Evolutionary conservation across 2,888 invertebrate genomes (phyloP).

Genomic region (Drosophila pseudotalamancana): DNA sequence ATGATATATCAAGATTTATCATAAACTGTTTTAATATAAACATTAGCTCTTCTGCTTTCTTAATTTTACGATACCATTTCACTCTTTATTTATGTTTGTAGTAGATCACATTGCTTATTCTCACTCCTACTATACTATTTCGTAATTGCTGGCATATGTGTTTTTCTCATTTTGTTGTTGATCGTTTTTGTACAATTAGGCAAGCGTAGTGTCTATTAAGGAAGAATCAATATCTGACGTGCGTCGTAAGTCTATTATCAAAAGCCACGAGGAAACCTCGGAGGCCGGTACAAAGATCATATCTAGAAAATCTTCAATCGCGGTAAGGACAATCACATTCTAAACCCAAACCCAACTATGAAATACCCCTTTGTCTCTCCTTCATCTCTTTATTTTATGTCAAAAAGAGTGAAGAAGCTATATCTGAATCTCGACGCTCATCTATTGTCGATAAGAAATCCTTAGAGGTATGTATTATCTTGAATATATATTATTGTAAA

Average conservation of each 20-base stretch:
- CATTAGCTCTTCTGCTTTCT: no score
- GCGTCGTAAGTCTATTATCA: conserved; percentile 75
- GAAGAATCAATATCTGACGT: conserved; percentile 75
- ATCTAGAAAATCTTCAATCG: conserved; percentile 80
- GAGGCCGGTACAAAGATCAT: conserved; percentile 70
- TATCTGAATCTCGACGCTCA: conserved; percentile 76
- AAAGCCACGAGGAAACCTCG: conserved; percentile 56
- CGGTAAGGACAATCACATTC: conserved; percentile 67
- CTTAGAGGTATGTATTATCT: conserved; percentile 74
- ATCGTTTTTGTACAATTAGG: conserved; percentile 36
- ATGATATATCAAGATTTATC: no score
- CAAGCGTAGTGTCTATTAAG: conserved; percentile 67
- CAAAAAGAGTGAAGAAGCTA: conserved; percentile 71
- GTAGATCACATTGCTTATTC: no score
- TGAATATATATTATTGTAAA: not conserved
- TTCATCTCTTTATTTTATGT: not conserved
- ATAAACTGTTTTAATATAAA: no score
- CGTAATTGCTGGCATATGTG: not conserved
- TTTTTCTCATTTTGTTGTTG: conserved; percentile 1
- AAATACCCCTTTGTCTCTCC: not conserved
- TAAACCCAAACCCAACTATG: not conserved
- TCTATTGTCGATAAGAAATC: conserved; percentile 81
- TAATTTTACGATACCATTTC: no score
- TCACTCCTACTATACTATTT: no score
- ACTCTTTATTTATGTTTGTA: no score